A percentile compares a stretch with the other conserved stretches of the same genome.
Evolutionary conservation across 2,113 vertebrate species (phyloP).

Genomic region (Nothocercus nigrocapillus): DNA sequence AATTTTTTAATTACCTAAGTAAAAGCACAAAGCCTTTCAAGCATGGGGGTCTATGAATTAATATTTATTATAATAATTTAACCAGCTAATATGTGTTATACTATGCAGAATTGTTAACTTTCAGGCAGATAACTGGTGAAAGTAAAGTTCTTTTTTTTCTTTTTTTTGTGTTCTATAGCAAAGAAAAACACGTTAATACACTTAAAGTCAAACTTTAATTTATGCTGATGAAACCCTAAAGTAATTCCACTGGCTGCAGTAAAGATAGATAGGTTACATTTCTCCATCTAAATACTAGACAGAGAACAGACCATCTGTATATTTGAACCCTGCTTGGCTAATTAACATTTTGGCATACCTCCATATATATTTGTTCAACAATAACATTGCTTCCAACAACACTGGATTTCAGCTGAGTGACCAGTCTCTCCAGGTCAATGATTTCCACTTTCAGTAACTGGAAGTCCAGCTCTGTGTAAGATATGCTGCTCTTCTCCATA

Average conservation of each 20-base stretch:
- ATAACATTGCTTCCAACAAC: constrained; percentile 72
- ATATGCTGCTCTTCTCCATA: constrained; percentile 77
- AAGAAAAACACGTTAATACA: background rate
- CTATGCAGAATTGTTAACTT: background rate
- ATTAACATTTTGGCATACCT: constrained; percentile 69
- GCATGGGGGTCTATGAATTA: constrained; percentile 23
- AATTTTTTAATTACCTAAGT: constrained; percentile 52
- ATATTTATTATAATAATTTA: constrained; percentile 52
- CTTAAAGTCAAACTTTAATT: constrained; percentile 18
- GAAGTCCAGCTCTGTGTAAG: constrained; percentile 78
- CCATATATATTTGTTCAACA: constrained; percentile 74
- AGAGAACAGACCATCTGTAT: background rate
- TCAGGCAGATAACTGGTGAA: background rate
- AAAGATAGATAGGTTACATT: background rate
- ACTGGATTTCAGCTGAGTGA: constrained; percentile 71
- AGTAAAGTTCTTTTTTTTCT: background rate
- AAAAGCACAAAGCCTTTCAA: constrained; percentile 27
- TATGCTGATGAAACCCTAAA: constrained; percentile 34
- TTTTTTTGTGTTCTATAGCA: background rate
- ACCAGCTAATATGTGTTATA: background rate
- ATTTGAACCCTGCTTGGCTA: background rate
- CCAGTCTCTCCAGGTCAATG: constrained; percentile 73
- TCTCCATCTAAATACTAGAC: background rate
- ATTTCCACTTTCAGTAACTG: constrained; percentile 80
- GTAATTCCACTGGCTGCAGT: background rate